Evolutionary conservation across 2,888 invertebrate species (phyloP).

Genomic region (Netelia inedita): DNA sequence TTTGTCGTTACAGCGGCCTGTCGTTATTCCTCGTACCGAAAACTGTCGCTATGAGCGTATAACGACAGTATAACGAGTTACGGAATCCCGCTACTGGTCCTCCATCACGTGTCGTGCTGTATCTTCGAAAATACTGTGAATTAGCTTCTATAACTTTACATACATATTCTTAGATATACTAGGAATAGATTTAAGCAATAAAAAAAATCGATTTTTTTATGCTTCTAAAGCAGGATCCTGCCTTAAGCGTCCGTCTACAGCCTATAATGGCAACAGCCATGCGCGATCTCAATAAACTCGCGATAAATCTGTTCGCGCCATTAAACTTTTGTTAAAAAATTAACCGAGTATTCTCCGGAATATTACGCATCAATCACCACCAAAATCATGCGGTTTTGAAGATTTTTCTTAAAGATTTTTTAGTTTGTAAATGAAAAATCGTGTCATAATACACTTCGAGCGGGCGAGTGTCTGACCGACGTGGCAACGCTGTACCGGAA

Average conservation of each 20-base stretch:
- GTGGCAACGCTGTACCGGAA: conserved; percentile 19
- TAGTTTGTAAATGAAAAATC: conserved; percentile 9
- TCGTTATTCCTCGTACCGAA: conserved; percentile 12
- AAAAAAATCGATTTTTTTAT: too few species aligned
- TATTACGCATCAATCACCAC: conserved; percentile 33
- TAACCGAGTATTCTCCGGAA: conserved; percentile 18
- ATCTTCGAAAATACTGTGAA: too few species aligned
- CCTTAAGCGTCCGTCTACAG: too few species aligned
- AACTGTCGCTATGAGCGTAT: conserved; percentile 1
- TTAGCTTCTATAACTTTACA: too few species aligned
- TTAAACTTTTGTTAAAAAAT: conserved; percentile 37
- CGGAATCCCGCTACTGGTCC: too few species aligned
- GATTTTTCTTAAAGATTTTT: conserved; percentile 13
- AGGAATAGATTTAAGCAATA: too few species aligned
- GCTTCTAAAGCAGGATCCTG: too few species aligned
- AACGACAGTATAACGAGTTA: neutral
- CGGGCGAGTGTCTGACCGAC: conserved; percentile 23
- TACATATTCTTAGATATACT: too few species aligned
- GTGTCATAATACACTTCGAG: conserved; percentile 15
- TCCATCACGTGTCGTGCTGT: too few species aligned
- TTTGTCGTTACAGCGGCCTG: too few species aligned
- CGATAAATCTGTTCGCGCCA: conserved; percentile 25
- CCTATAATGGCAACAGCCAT: too few species aligned
- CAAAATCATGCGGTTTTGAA: conserved; percentile 10
- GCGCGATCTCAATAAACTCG: conserved; percentile 33